These are phyloP conservation scores for Azorinus chamasolen DNA, from an alignment of 2,888 invertebrate genomes.

Conservation along the genomic window DNA sequence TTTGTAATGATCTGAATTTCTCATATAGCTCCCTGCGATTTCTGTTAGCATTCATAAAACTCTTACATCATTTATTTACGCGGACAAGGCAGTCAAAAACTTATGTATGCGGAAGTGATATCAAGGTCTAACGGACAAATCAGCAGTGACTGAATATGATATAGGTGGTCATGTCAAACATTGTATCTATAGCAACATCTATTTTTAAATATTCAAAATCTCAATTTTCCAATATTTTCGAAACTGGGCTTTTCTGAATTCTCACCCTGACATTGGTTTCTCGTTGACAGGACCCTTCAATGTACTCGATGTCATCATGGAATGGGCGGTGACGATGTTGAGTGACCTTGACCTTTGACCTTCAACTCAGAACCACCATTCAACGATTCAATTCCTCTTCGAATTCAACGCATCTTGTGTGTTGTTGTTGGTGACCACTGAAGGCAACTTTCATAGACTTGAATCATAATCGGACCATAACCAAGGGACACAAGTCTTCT, in stretches of 20 bases:
- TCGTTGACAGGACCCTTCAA: slow-evolving; percentile 68
- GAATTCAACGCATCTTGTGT: slow-evolving; percentile 26
- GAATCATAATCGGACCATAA: slow-evolving; percentile 4
- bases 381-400: slow-evolving; percentile 46
- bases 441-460: slow-evolving; percentile 1
- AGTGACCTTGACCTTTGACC: slow-evolving; percentile 54
- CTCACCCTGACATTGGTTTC: slow-evolving; percentile 68
- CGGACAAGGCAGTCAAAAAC: neutral
- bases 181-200: slow-evolving; percentile 1
- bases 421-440: slow-evolving; percentile 17
- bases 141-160: neutral
- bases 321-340: slow-evolving; percentile 66
- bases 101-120: slow-evolving; percentile 47
- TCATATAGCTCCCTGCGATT: slow-evolving; percentile 64
- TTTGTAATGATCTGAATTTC: slow-evolving; percentile 9
- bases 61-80: slow-evolving; percentile 29
- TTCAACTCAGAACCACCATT: slow-evolving; percentile 60
- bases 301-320: slow-evolving; percentile 65
- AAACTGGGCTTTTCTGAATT: slow-evolving; percentile 56
- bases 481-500: slow-evolving; percentile 4
- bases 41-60: slow-evolving; percentile 67
- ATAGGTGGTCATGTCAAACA: neutral
- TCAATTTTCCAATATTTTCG: neutral
- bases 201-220: neutral
- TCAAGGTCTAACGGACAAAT: too few relatives aligned